These are phyloP conservation scores for Venustaconcha ellipsiformis DNA, from an alignment of 1,140 invertebrate genomes.

Conservation along the genomic window DNA sequence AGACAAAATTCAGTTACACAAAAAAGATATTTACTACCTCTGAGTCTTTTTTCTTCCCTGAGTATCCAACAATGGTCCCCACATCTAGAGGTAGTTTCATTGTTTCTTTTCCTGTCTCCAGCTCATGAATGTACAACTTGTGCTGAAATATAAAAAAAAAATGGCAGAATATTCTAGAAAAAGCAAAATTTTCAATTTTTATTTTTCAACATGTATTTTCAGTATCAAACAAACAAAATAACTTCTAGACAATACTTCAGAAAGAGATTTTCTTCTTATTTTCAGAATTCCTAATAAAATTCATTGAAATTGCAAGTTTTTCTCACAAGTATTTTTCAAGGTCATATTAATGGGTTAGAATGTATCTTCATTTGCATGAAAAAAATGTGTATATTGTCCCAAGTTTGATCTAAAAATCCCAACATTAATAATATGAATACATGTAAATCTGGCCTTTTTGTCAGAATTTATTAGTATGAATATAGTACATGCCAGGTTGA, in stretches of 20 bases:
- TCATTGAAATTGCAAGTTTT: no score
- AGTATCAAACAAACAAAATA: neutral
- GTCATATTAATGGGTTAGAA: no score
- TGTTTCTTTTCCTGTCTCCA: conserved; percentile 80
- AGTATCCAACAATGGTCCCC: conserved; percentile 87
- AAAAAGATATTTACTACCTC: conserved; percentile 73
- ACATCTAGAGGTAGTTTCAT: conserved; percentile 84
- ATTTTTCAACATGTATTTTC: no score
- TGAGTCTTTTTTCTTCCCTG: conserved; percentile 85
- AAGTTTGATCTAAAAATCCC: no score
- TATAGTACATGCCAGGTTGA: no score
- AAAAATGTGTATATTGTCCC: no score
- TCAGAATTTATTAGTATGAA: no score
- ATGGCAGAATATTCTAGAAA: conserved; percentile 61
- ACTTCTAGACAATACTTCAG: neutral
- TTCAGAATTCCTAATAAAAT: neutral
- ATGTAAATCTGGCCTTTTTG: no score
- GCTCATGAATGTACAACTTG: conserved; percentile 84
- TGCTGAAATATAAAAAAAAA: conserved; percentile 74
- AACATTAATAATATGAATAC: no score
- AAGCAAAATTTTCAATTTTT: no score
- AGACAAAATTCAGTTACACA: neutral
- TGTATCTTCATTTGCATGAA: no score
- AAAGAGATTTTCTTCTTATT: neutral
- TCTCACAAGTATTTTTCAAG: no score